Base-by-base conservation (phyloP, 2,113 vertebrate species). In the Eudorcas thomsonii region DNA sequence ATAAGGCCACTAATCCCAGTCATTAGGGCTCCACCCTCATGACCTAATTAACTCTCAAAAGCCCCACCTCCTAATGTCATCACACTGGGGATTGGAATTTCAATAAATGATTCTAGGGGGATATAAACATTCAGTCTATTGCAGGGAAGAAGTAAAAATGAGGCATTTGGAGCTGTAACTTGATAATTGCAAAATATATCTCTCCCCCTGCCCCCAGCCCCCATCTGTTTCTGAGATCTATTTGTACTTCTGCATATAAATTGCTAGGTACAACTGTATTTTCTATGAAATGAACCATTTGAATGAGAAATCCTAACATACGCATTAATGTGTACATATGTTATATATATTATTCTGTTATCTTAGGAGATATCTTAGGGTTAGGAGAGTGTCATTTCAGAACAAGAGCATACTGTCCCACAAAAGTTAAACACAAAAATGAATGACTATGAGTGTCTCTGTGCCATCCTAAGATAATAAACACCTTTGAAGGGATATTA, bases 381-480 rank as follows among this genome's bases (percentile, higher is more conserved):
- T 23, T 78, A 9, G 4, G 15, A n/a, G 4, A 91, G 14, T 92
- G n/a, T 48, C 28, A 26, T 21, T 88, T 86, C 50, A 17, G 57
- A 88, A 83, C 11, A 17, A 94, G 21, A 67, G 64, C 16, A 83
- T 30, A 60, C n/a, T 96, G 16, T 87, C 48, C 78, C 71, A 87
- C 54, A 74, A 87, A 96, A 28, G 96, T 93, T 33, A 62, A 94
- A 86, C 43, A 64, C 39, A 43, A 5, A 95, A 89, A 95, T 81
- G 71, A 95, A 48, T 85, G n/a, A 26, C 80, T 85, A 3, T 52
- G 43, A 62, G 77, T 30, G 12, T 77, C 48, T 85, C 80, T 3
- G 12, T 55, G 39, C 19, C 52, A n/a, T 95, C 74, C 57, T 62
- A 94, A 90, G 83, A 82, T 94, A 96, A 97, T 97, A 90, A 97